phyloP scores from a whole-genome alignment of 30 jellyfish, hydroid and myxozoan genomes.

The Calvadosia cruxmelitensis region DNA sequence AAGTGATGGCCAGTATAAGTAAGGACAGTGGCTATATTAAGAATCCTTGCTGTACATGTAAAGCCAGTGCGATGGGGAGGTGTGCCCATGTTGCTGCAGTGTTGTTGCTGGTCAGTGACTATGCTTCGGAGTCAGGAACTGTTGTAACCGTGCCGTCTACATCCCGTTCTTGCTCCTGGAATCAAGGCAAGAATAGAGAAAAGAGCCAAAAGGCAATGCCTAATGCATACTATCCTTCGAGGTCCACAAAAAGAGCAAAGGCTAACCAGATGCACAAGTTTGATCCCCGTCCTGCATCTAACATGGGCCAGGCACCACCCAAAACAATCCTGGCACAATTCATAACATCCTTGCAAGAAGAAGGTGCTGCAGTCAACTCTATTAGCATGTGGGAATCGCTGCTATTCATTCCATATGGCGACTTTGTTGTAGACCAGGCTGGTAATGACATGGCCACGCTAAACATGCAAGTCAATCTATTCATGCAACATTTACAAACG shows the following conservation, averaged over 20 bases:
- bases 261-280: slow-evolving; percentile 4
- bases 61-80: slow-evolving; percentile 13
- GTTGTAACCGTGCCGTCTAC: slow-evolving; percentile 23
- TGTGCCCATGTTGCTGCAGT: slow-evolving; percentile 54
- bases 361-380: neutral
- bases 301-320: neutral
- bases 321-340: neutral
- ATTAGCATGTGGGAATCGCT: slow-evolving; percentile 40
- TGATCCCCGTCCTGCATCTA: slow-evolving; percentile 29
- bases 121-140: slow-evolving; percentile 7
- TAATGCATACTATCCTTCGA: slow-evolving; percentile 11
- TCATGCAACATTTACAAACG: neutral
- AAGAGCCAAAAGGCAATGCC: slow-evolving; percentile 25
- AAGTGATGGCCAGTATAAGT: neutral
- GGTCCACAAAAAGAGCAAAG: slow-evolving; percentile 14
- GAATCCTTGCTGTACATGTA: neutral
- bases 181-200: slow-evolving; percentile 37
- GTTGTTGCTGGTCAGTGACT: slow-evolving; percentile 3
- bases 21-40: neutral
- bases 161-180: slow-evolving; percentile 41
- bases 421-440: slow-evolving; percentile 8
- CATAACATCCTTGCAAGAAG: neutral
- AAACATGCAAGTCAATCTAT: neutral
- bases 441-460: neutral
- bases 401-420: slow-evolving; percentile 17